Conservation (phyloP, 2,888 invertebrate genomes). For the Criorhina ranunculi region DNA sequence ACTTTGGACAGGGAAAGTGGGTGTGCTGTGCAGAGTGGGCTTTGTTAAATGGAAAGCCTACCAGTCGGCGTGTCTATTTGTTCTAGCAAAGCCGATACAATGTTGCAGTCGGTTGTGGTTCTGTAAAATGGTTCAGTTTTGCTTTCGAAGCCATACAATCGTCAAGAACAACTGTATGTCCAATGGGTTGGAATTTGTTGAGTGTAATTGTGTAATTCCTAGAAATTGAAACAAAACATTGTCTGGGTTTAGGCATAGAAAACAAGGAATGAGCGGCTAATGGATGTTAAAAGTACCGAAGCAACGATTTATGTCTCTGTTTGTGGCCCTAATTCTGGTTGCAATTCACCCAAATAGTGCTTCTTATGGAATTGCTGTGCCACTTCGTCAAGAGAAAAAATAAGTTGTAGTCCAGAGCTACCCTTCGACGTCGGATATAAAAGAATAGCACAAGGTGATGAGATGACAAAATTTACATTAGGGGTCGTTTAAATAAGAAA, state of each 20-base stretch:
- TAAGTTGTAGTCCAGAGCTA: too few species aligned
- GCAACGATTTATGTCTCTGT: neutral
- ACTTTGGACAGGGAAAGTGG: conserved; percentile 31
- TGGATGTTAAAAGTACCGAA: too few species aligned
- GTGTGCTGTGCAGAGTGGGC: conserved; percentile 12
- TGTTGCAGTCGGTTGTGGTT: conserved; percentile 35
- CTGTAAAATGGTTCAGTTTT: conserved; percentile 45
- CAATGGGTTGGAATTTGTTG: conserved; percentile 66
- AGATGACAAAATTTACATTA: too few species aligned
- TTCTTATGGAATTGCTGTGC: too few species aligned
- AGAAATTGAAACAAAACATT: conserved; percentile 35
- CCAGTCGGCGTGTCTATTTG: conserved; percentile 43
- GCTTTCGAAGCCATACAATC: conserved; percentile 62
- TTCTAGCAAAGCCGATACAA: conserved; percentile 57
- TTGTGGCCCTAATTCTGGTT: too few species aligned
- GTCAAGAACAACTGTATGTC: conserved; percentile 34
- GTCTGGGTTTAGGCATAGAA: neutral
- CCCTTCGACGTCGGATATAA: too few species aligned
- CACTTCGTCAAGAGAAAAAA: too few species aligned
- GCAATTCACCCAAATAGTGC: too few species aligned
- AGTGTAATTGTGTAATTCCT: conserved; percentile 53
- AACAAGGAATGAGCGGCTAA: conserved; percentile 17
- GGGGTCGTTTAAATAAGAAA: too few species aligned
- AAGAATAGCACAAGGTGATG: too few species aligned
- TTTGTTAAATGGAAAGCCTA: neutral